phyloP scores from a whole-genome alignment of 2,113 vertebrate species.

The Columbina picui region DNA sequence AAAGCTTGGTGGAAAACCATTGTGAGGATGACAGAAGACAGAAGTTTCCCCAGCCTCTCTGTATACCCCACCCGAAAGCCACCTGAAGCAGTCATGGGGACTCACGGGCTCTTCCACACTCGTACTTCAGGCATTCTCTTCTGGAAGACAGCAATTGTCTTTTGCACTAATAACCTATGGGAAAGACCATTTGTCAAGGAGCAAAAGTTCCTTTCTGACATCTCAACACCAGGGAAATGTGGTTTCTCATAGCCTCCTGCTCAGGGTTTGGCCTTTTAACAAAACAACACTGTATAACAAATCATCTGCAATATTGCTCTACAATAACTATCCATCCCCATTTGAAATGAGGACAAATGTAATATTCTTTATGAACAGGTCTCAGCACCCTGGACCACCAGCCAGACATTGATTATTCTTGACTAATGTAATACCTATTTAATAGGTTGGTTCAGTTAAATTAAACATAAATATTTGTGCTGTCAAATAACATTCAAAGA shows the following conservation, averaged over 20 bases:
- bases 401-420: neutral
- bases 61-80: neutral
- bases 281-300: neutral
- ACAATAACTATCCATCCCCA: neutral
- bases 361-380: neutral
- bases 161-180: neutral
- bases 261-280: neutral
- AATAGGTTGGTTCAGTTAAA: slow-evolving; percentile 14
- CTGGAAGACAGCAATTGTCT: neutral
- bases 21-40: neutral
- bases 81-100: neutral
- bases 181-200: neutral
- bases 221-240: neutral
- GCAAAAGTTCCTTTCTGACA: neutral
- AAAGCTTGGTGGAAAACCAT: neutral
- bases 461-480: slow-evolving; percentile 54
- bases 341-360: neutral
- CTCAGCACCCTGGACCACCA: neutral
- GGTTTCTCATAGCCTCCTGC: neutral
- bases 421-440: slow-evolving; percentile 28
- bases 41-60: neutral
- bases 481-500: slow-evolving; percentile 45
- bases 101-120: neutral
- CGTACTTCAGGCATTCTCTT: neutral
- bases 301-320: neutral